Evolutionary conservation across 1,140 invertebrate species (phyloP).

Genomic region (Pissodes strobi): DNA sequence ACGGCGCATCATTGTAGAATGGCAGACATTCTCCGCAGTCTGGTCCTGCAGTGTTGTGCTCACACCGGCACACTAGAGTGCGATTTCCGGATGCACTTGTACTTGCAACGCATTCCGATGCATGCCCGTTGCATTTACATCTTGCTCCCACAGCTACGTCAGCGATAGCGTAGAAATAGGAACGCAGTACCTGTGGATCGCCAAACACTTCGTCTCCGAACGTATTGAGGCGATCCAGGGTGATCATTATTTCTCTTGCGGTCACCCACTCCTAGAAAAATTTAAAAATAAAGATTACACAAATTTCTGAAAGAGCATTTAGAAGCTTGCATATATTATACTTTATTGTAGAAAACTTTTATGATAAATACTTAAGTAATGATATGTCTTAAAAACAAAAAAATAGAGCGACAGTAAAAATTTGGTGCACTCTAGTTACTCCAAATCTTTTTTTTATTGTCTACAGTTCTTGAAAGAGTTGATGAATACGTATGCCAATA

Average conservation of each 20-base stretch:
- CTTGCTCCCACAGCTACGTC: constrained; percentile 95
- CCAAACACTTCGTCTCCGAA: constrained; percentile 98
- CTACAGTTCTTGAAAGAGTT: too few relatives aligned
- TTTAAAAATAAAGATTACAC: too few relatives aligned
- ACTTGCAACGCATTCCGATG: constrained; percentile 80
- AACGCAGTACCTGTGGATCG: constrained; percentile 89
- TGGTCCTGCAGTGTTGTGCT: constrained; percentile 91
- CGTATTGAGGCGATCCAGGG: constrained; percentile 90
- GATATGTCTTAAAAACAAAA: too few relatives aligned
- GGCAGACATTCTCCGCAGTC: constrained; percentile 93
- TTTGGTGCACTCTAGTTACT: too few relatives aligned
- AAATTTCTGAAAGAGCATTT: too few relatives aligned
- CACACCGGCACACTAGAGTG: constrained; percentile 77
- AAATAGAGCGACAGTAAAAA: too few relatives aligned
- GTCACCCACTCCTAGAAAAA: constrained; percentile 90
- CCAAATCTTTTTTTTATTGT: too few relatives aligned
- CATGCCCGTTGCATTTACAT: constrained; percentile 98
- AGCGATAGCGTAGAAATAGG: constrained; percentile 98
- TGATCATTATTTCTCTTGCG: constrained; percentile 90
- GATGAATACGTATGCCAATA: too few relatives aligned
- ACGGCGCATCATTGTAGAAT: constrained; percentile 95
- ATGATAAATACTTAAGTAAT: too few relatives aligned
- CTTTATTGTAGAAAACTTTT: too few relatives aligned
- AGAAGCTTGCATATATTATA: too few relatives aligned
- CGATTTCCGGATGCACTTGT: constrained; percentile 56